These are phyloP conservation scores for Crenuchus spilurus DNA, from an alignment of 2,797 vertebrate genomes.

Conservation along the genomic window DNA sequence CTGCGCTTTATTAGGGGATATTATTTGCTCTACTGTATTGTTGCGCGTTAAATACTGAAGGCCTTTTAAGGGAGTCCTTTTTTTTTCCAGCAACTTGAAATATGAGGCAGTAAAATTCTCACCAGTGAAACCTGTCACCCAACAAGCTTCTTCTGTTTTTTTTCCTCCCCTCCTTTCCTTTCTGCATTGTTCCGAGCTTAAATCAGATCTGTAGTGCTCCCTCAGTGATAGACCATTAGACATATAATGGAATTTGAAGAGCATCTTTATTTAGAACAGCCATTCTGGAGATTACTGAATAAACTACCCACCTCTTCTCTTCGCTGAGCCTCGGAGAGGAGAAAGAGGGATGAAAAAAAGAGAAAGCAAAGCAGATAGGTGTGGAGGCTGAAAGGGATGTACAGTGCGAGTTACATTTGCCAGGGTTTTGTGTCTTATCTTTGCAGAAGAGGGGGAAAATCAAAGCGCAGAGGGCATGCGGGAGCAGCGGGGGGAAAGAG, in stretches of 20 bases:
- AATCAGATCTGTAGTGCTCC: slow-evolving; percentile 62
- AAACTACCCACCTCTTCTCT: slow-evolving; percentile 65
- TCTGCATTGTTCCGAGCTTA: slow-evolving; percentile 54
- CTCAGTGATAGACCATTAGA: slow-evolving; percentile 64
- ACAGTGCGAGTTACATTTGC: slow-evolving; percentile 61
- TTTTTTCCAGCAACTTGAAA: slow-evolving; percentile 37
- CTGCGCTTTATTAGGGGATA: background rate
- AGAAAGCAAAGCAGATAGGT: slow-evolving; percentile 61
- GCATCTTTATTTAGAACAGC: slow-evolving; percentile 68
- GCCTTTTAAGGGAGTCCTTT: slow-evolving; percentile 40
- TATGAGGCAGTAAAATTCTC: slow-evolving; percentile 50
- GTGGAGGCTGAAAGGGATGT: slow-evolving; percentile 63
- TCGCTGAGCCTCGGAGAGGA: slow-evolving; percentile 48
- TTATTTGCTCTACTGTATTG: slow-evolving; percentile 51
- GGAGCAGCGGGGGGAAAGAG: slow-evolving; percentile 12
- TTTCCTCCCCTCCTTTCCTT: slow-evolving; percentile 42
- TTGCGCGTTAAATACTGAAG: slow-evolving; percentile 32
- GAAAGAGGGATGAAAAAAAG: slow-evolving; percentile 52
- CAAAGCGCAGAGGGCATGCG: slow-evolving; percentile 43
- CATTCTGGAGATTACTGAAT: slow-evolving; percentile 63
- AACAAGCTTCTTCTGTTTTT: slow-evolving; percentile 34
- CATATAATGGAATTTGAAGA: slow-evolving; percentile 66
- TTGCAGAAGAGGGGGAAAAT: slow-evolving; percentile 62
- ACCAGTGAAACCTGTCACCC: slow-evolving; percentile 54
- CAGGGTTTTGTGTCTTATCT: slow-evolving; percentile 62